Conservation (phyloP, 1,140 invertebrate species). For the Gyrodactylus salaris region DNA sequence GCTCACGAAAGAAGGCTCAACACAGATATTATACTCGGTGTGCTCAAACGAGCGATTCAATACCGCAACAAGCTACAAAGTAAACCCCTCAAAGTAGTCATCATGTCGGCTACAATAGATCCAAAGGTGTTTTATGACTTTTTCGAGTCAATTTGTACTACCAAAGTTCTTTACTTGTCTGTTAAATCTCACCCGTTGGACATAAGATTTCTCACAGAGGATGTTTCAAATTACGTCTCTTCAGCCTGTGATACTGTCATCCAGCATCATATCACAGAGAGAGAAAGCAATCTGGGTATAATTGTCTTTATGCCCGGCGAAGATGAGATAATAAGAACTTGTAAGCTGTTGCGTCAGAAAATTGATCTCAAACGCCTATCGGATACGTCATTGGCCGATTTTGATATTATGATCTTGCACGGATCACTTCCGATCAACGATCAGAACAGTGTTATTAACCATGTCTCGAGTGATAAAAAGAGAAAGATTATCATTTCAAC, state of each 20-base stretch:
- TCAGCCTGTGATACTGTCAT: not conserved
- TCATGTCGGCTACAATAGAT: conserved; percentile 22
- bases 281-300: not conserved
- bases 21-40: conserved; percentile 5
- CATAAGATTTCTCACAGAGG: not conserved
- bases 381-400: not conserved
- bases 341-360: not conserved
- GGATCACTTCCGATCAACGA: not conserved
- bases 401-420: not conserved
- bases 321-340: not conserved
- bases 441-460: not conserved
- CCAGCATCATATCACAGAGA: not conserved
- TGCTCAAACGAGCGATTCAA: conserved; percentile 13
- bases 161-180: not conserved
- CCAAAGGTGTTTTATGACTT: conserved; percentile 51
- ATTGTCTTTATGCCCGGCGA: not conserved
- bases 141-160: conserved; percentile 24
- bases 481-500: conserved; percentile 1
- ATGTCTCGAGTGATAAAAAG: not conserved
- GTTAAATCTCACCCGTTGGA: not conserved
- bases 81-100: conserved; percentile 12
- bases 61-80: conserved; percentile 12
- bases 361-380: not conserved
- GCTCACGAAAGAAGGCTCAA: conserved; percentile 5
- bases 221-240: not conserved